Evolutionary conservation across 2,888 invertebrate species (phyloP).

Genomic region (Maniola hyperantus): DNA sequence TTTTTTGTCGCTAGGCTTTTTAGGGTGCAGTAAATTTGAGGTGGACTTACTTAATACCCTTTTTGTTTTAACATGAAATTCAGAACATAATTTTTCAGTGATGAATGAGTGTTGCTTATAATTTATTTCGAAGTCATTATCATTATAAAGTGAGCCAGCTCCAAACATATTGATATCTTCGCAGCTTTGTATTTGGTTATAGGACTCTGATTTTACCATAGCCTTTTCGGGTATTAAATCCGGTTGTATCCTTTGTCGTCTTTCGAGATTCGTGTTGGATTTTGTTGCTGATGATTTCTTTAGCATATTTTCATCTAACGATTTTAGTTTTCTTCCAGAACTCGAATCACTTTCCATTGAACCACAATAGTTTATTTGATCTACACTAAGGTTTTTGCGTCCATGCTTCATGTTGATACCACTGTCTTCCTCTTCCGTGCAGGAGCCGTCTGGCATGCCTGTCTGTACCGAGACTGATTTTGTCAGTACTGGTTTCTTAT

Average conservation of each 20-base stretch:
- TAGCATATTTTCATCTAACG: constrained; percentile 76
- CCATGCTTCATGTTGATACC: constrained; percentile 75
- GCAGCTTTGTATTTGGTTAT: constrained; percentile 79
- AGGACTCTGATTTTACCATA: constrained; percentile 76
- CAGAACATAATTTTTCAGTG: constrained; percentile 86
- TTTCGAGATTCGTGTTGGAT: constrained; percentile 74
- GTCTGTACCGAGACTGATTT: constrained; percentile 81
- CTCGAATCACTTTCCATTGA: constrained; percentile 79
- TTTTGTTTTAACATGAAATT: constrained; percentile 88
- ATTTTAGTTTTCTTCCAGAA: constrained; percentile 75
- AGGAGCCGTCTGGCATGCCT: constrained; percentile 75
- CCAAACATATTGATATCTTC: constrained; percentile 82
- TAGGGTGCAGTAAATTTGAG: constrained; percentile 84
- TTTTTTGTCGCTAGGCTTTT: constrained; percentile 78
- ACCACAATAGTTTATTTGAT: constrained; percentile 79
- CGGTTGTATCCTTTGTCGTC: constrained; percentile 78
- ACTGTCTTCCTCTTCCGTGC: constrained; percentile 66
- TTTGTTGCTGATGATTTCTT: constrained; percentile 74
- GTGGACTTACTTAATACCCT: constrained; percentile 85
- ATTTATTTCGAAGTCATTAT: constrained; percentile 80
- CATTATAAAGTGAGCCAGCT: constrained; percentile 80
- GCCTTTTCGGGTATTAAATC: constrained; percentile 79
- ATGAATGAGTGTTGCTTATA: constrained; percentile 85
- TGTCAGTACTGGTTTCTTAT: constrained; percentile 75
- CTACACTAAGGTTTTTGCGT: constrained; percentile 77